Percentiles rank a stretch among this genome's conserved stretches.
Conservation (phyloP, 2,797 vertebrate species). For the Podargus strigoides region DNA sequence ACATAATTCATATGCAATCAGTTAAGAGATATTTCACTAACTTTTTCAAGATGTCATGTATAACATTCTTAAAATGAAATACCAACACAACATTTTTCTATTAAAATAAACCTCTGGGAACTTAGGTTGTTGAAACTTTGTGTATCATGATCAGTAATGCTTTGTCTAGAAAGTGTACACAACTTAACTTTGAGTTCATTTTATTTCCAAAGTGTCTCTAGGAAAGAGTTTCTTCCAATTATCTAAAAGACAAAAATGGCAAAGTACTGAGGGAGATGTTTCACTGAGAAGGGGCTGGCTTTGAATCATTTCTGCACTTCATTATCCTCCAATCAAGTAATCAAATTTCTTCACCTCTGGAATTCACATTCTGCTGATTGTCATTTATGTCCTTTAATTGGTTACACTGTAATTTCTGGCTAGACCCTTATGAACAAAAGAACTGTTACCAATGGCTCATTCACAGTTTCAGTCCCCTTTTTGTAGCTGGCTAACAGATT, state of each 20-base stretch:
- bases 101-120: constrained; percentile 12
- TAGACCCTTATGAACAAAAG: constrained; percentile 72
- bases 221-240: constrained; percentile 54
- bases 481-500: constrained; percentile 79
- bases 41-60: neutral
- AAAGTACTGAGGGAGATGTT: constrained; percentile 38
- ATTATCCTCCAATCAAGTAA: constrained; percentile 79
- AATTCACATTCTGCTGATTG: constrained; percentile 84
- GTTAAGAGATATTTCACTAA: neutral
- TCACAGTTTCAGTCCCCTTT: constrained; percentile 72
- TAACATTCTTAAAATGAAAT: neutral
- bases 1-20: neutral
- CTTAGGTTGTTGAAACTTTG: neutral
- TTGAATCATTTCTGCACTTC: constrained; percentile 76
- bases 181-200: constrained; percentile 38
- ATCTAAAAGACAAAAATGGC: constrained; percentile 52
- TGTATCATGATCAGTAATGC: neutral
- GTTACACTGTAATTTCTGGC: constrained; percentile 80
- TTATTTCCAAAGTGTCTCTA: constrained; percentile 40
- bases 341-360: constrained; percentile 78
- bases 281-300: constrained; percentile 60
- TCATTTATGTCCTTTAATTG: constrained; percentile 84
- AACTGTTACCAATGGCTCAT: constrained; percentile 75
- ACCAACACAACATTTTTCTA: neutral
- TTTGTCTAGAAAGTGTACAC: neutral